Percentiles rank a stretch among this genome's conserved stretches.
phyloP scores from a whole-genome alignment of 2,888 invertebrate species.

The Heliconius sara region DNA sequence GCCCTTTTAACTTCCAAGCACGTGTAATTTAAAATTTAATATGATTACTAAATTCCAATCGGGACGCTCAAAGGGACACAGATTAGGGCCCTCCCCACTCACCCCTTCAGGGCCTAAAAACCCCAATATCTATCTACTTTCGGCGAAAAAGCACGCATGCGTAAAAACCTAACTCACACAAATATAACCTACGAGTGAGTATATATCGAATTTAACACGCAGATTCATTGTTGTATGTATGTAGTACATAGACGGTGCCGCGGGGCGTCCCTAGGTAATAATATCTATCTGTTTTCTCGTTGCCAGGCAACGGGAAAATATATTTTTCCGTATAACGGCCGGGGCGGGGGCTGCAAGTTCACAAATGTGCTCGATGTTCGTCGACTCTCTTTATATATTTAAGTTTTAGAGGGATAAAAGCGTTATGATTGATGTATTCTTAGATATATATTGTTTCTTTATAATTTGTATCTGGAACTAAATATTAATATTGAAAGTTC shows the following conservation, averaged over 20 bases:
- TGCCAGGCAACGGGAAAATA: conserved; percentile 74
- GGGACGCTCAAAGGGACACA: conserved; percentile 80
- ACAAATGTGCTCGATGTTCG: conserved; percentile 54
- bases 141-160: conserved; percentile 79
- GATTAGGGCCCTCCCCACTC: conserved; percentile 74
- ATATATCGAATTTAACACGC: conserved; percentile 71
- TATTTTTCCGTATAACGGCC: conserved; percentile 65
- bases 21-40: conserved; percentile 84
- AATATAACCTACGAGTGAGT: conserved; percentile 57
- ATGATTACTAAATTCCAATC: conserved; percentile 84
- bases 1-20: conserved; percentile 74
- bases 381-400: conserved; percentile 42
- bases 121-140: conserved; percentile 82
- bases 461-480: background rate
- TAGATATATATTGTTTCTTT: background rate
- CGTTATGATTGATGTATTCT: background rate
- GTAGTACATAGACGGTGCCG: conserved; percentile 57
- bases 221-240: conserved; percentile 53
- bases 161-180: conserved; percentile 78
- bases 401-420: conserved; percentile 3
- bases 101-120: conserved; percentile 72
- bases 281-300: conserved; percentile 75
- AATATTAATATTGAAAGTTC: background rate
- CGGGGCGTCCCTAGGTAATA: conserved; percentile 67
- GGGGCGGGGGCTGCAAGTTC: conserved; percentile 54